These are phyloP conservation scores for Prostheceraeus crozeri DNA, from an alignment of 2,888 invertebrate species.

Conservation along the genomic window DNA sequence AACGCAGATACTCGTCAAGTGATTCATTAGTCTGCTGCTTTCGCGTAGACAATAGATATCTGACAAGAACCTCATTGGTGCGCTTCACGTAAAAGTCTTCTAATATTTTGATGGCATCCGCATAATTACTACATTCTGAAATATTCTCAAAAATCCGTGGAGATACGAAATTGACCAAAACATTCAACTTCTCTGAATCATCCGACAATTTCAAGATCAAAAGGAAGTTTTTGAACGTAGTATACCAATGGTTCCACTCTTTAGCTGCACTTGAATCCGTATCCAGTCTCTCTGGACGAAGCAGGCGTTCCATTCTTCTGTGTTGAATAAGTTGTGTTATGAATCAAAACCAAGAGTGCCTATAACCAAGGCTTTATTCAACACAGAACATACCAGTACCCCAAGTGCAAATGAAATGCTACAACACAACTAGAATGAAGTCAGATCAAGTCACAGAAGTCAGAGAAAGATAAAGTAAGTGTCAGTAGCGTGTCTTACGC, in stretches of 20 bases:
- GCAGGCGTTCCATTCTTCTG: constrained; percentile 21
- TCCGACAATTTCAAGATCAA: too few relatives aligned
- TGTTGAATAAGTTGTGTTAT: too few relatives aligned
- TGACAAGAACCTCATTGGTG: constrained; percentile 25
- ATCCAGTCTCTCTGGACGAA: constrained; percentile 18
- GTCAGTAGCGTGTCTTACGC: too few relatives aligned
- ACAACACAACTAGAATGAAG: too few relatives aligned
- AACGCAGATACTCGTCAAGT: constrained; percentile 18
- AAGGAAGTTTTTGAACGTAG: constrained; percentile 20
- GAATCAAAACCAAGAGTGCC: too few relatives aligned
- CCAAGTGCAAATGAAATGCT: too few relatives aligned
- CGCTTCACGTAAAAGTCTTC: constrained; percentile 25
- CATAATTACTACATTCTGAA: constrained; percentile 8
- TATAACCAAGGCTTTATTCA: too few relatives aligned
- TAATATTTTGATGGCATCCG: constrained; percentile 20
- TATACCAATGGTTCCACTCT: constrained; percentile 25
- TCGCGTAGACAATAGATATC: constrained; percentile 25
- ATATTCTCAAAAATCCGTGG: too few relatives aligned
- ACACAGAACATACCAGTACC: too few relatives aligned
- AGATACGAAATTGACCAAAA: constrained; percentile 24
- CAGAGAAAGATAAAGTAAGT: too few relatives aligned
- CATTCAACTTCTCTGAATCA: too few relatives aligned
- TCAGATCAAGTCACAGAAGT: too few relatives aligned
- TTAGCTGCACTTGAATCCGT: constrained; percentile 23
- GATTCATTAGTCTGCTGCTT: constrained; percentile 28